These are phyloP conservation scores for Phoenicopterus ruber DNA, from an alignment of 2,113 vertebrate genomes.

Conservation along the genomic window DNA sequence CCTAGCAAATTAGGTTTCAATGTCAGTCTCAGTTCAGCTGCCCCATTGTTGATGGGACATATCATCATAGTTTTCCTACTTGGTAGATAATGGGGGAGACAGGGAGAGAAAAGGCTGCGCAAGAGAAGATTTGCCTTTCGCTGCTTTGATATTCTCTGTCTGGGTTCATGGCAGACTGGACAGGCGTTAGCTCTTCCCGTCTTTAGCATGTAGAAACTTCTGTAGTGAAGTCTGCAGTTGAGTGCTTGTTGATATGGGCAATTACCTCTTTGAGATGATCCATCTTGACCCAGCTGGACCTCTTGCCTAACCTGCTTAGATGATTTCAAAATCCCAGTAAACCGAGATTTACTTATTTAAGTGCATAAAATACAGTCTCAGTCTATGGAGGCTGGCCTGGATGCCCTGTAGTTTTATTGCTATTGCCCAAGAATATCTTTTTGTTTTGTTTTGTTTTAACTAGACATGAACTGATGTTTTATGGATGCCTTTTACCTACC, in stretches of 20 bases:
- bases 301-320: not conserved
- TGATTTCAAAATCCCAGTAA: not conserved
- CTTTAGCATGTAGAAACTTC: not conserved
- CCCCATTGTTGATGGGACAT: accelerated
- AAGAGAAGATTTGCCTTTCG: not conserved
- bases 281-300: not conserved
- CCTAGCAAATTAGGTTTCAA: not conserved
- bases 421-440: not conserved
- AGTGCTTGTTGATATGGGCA: accelerated
- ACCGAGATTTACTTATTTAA: not conserved
- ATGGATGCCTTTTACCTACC: not conserved
- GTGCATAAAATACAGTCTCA: not conserved
- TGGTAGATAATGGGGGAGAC: not conserved
- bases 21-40: not conserved
- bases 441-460: not conserved
- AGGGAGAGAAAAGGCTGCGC: not conserved
- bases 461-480: not conserved
- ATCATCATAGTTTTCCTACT: not conserved
- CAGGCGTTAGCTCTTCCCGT: not conserved
- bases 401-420: not conserved
- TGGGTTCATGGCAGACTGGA: not conserved
- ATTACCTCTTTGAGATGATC: not conserved
- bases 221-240: not conserved
- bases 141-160: not conserved
- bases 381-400: not conserved